Conservation (phyloP, 2,888 invertebrate genomes). For the Clusia tigrina region DNA sequence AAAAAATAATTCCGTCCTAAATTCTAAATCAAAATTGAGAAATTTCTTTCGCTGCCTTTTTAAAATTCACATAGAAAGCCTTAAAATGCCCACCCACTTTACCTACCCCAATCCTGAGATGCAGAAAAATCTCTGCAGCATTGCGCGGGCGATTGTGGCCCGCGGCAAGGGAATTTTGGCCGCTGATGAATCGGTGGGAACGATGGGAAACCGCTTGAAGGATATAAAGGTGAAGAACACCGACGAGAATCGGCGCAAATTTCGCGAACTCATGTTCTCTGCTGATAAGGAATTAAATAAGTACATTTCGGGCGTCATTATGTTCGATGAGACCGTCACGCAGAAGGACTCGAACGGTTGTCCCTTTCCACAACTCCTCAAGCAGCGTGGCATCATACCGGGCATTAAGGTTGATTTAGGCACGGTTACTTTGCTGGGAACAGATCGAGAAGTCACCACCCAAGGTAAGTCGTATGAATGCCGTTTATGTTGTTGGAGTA, state of each 20-base stretch:
- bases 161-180: conserved; percentile 97
- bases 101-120: conserved; percentile 84
- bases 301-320: conserved; percentile 95
- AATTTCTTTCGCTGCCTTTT: conserved; percentile 34
- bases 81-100: conserved; percentile 81
- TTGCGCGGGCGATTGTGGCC: conserved; percentile 89
- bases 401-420: conserved; percentile 99
- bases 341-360: conserved; percentile 91
- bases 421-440: conserved; percentile 92
- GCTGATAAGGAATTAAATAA: conserved; percentile 75
- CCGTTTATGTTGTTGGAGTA: neutral
- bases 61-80: conserved; percentile 46
- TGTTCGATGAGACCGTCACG: conserved; percentile 98
- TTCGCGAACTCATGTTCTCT: conserved; percentile 90
- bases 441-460: conserved; percentile 95
- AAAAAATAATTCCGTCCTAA: too few relatives aligned
- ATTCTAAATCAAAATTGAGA: too few relatives aligned
- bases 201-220: conserved; percentile 67
- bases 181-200: conserved; percentile 94
- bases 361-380: conserved; percentile 83
- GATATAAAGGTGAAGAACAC: conserved; percentile 92
- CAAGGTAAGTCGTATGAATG: conserved; percentile 73
- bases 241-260: conserved; percentile 88
- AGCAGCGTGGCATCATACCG: conserved; percentile 90
- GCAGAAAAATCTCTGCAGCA: conserved; percentile 85